These are phyloP conservation scores for Eugnorisma glareosa DNA, from an alignment of 2,888 invertebrate genomes.

Conservation along the genomic window DNA sequence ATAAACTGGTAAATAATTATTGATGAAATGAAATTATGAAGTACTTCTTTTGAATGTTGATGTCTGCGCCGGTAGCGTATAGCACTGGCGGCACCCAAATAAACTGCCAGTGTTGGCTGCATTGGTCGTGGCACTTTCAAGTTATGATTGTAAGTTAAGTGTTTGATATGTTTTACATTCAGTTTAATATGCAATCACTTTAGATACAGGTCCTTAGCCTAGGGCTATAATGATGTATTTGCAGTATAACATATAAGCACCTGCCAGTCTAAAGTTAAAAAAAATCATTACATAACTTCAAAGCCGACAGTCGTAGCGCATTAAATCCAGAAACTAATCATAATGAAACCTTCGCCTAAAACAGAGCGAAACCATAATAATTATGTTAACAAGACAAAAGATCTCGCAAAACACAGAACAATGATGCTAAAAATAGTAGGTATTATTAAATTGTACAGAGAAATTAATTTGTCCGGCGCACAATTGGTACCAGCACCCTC, in stretches of 20 bases:
- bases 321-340: background rate
- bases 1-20: background rate
- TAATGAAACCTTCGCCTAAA: constrained; percentile 7
- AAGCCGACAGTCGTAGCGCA: background rate
- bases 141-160: background rate
- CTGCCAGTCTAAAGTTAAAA: background rate
- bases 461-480: constrained; percentile 44
- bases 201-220: background rate
- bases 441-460: constrained; percentile 12
- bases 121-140: background rate
- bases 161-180: background rate
- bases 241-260: background rate
- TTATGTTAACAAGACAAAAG: constrained; percentile 30
- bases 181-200: background rate
- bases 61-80: background rate
- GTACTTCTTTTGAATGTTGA: background rate
- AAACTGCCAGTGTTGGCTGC: background rate
- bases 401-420: constrained; percentile 26
- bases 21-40: background rate
- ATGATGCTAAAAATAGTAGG: constrained; percentile 18
- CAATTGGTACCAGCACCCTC: constrained; percentile 38
- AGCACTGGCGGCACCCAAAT: background rate
- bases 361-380: constrained; percentile 8
- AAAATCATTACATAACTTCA: background rate
- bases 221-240: background rate